Percentiles rank a stretch among this genome's conserved stretches.
These are phyloP conservation scores for Aphodius sticticus DNA, from an alignment of 2,888 invertebrate species.

Conservation along the genomic window DNA sequence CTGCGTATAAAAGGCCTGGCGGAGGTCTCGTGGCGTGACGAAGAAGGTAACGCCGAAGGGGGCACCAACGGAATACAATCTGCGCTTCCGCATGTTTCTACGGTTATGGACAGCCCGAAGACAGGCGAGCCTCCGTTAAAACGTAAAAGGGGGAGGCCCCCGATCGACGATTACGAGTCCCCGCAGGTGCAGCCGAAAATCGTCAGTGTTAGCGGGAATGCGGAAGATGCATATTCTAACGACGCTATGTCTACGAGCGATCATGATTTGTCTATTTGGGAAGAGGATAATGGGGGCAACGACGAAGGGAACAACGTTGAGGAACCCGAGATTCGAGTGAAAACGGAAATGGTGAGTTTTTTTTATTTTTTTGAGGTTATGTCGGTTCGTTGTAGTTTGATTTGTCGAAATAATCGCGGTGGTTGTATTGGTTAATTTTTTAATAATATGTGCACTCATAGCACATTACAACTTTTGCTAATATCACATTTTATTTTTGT, in stretches of 20 bases:
- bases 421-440: too few relatives aligned
- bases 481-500: too few relatives aligned
- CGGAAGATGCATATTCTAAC: conserved; percentile 57
- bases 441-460: too few relatives aligned
- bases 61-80: conserved; percentile 51
- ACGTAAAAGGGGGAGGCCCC: conserved; percentile 73
- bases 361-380: conserved; percentile 4
- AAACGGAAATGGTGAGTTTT: conserved; percentile 50
- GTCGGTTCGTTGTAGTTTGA: background rate
- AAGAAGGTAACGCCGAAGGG: conserved; percentile 57
- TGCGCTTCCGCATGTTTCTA: conserved; percentile 58
- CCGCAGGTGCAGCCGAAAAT: conserved; percentile 6
- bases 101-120: conserved; percentile 58
- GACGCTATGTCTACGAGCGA: conserved; percentile 59
- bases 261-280: conserved; percentile 58
- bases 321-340: conserved; percentile 53
- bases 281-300: conserved; percentile 55
- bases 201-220: conserved; percentile 43
- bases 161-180: conserved; percentile 68
- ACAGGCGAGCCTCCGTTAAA: conserved; percentile 59
- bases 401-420: too few relatives aligned
- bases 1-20: conserved; percentile 90
- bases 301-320: conserved; percentile 47
- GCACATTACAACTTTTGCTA: too few relatives aligned
- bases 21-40: conserved; percentile 86